These are phyloP conservation scores for Parus major DNA, from an alignment of 2,113 vertebrate species.

Conservation along the genomic window DNA sequence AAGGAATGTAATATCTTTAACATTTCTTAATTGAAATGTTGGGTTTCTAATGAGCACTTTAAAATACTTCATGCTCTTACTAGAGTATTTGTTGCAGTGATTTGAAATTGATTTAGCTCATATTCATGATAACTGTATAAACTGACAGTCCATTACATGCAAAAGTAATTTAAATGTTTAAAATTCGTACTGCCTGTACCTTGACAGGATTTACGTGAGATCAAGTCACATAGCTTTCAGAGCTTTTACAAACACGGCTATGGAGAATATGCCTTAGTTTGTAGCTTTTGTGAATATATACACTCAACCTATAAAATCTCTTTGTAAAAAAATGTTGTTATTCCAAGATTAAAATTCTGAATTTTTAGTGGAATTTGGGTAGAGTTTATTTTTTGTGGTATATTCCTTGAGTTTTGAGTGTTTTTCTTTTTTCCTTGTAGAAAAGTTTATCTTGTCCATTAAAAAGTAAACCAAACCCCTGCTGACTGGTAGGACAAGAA, in stretches of 20 bases:
- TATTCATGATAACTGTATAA: neutral
- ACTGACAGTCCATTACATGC: neutral
- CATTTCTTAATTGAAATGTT: conserved; percentile 37
- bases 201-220: neutral
- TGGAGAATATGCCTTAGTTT: conserved; percentile 5
- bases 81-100: neutral
- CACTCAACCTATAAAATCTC: neutral
- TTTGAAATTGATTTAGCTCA: conserved; percentile 3
- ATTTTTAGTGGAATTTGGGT: neutral
- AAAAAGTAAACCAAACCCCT: rapidly evolving
- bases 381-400: neutral
- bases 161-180: neutral
- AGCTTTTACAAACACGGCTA: neutral
- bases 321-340: conserved; percentile 11
- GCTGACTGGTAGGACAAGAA: neutral
- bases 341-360: conserved; percentile 1
- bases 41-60: conserved; percentile 38
- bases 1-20: conserved; percentile 48
- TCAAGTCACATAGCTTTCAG: neutral
- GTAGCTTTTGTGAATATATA: conserved; percentile 1
- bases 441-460: neutral
- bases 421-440: neutral
- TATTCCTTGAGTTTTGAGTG: rapidly evolving
- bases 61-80: conserved; percentile 14
- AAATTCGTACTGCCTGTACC: neutral